These are phyloP conservation scores for Canis aureus DNA, from an alignment of 2,113 vertebrate species.

Conservation along the genomic window DNA sequence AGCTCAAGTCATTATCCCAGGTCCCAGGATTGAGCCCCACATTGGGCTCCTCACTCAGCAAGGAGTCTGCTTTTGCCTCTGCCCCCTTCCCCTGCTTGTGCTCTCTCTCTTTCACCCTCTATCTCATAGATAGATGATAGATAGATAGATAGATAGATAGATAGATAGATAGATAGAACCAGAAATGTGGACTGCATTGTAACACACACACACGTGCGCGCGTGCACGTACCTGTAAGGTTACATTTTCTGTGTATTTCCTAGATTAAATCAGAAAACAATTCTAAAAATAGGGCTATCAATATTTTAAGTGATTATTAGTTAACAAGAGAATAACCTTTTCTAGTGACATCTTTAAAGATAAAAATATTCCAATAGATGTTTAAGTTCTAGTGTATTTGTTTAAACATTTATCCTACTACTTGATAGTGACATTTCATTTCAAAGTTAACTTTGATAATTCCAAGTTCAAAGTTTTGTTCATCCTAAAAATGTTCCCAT, in stretches of 20 bases:
- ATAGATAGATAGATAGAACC: background rate
- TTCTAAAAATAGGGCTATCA: background rate
- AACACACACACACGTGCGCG: background rate
- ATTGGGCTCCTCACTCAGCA: no score
- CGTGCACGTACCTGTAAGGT: rapidly evolving
- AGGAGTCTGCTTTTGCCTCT: no score
- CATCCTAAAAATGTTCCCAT: background rate
- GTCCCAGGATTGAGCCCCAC: no score
- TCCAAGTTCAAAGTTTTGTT: constrained; percentile 52
- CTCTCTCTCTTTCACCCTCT: no score
- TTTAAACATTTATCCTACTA: background rate
- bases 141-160: no score
- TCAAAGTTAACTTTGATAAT: constrained; percentile 63
- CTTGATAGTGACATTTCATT: constrained; percentile 37
- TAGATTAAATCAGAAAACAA: constrained; percentile 36
- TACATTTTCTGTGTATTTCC: background rate
- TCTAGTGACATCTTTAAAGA: constrained; percentile 36
- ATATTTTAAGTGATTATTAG: constrained; percentile 37
- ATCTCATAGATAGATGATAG: no score
- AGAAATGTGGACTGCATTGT: background rate
- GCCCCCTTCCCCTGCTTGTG: no score
- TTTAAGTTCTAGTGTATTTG: background rate
- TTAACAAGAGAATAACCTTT: constrained; percentile 13
- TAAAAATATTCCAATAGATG: background rate
- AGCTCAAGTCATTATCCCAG: no score